phyloP scores from a whole-genome alignment of 2,888 invertebrate species.

The Penaeus monodon region DNA sequence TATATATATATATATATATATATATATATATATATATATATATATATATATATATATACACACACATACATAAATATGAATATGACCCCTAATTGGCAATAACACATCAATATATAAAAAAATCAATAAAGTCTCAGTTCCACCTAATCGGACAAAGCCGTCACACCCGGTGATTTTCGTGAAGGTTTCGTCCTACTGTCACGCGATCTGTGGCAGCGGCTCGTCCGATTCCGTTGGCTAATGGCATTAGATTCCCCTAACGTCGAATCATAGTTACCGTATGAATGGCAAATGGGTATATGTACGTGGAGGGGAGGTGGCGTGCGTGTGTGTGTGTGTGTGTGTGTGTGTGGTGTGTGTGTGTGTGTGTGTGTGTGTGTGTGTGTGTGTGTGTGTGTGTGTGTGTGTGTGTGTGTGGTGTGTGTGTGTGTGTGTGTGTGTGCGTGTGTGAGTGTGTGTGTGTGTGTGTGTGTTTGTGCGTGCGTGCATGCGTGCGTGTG shows the following conservation, averaged over 20 bases:
- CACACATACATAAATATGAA: not conserved
- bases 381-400: not conserved
- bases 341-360: constrained; percentile 3
- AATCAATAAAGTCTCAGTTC: not conserved
- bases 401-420: not conserved
- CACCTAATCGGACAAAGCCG: not conserved
- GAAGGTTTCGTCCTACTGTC: not conserved
- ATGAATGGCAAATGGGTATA: not conserved
- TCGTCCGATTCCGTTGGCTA: not conserved
- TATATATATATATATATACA: not conserved
- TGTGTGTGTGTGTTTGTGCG: not conserved
- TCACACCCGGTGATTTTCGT: not conserved
- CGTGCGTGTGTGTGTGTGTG: constrained; percentile 1
- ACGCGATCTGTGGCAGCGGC: not conserved
- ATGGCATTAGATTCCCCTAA: not conserved
- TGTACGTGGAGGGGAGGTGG: not conserved
- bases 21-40: not conserved
- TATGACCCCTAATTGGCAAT: not conserved
- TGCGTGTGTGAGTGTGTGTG: not conserved
- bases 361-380: not conserved
- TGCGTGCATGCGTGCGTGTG: too few relatives aligned
- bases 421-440: not conserved
- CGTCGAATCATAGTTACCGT: too few relatives aligned
- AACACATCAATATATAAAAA: not conserved
- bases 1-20: not conserved